Percentiles rank a stretch among this genome's conserved stretches.
Evolutionary conservation across 1,140 invertebrate species (phyloP).

Genomic region (Drosophila saltans): DNA sequence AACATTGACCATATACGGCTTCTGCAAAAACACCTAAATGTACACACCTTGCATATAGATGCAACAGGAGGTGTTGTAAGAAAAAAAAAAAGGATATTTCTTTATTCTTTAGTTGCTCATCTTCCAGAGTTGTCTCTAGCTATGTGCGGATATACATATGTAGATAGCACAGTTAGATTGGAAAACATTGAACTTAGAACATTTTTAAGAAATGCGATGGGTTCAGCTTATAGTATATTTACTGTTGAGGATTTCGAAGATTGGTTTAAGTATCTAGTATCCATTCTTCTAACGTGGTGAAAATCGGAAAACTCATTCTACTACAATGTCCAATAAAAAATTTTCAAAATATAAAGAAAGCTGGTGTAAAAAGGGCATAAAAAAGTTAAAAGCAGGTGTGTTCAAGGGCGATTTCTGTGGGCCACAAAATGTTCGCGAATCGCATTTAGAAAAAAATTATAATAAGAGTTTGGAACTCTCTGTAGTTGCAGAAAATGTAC

Average conservation of each 20-base stretch:
- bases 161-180: background rate
- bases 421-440: too few species aligned
- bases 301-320: too few species aligned
- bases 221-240: background rate
- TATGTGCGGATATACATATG: too few species aligned
- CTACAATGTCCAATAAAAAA: too few species aligned
- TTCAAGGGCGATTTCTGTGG: too few species aligned
- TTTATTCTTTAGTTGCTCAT: background rate
- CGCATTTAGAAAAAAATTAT: too few species aligned
- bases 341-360: too few species aligned
- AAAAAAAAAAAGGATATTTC: background rate
- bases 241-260: background rate
- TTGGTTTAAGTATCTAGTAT: conserved; percentile 2
- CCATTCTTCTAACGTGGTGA: background rate
- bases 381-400: too few species aligned
- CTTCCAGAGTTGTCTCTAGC: background rate
- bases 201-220: conserved; percentile 1
- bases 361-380: too few species aligned
- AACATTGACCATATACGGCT: conserved; percentile 3
- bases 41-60: conserved; percentile 13
- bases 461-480: too few species aligned
- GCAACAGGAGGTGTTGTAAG: background rate
- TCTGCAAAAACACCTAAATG: background rate
- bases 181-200: background rate
- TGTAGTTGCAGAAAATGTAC: too few species aligned